These are phyloP conservation scores for Geopemphigus sp. DNA, from an alignment of 1,140 invertebrate genomes.

Conservation along the genomic window DNA sequence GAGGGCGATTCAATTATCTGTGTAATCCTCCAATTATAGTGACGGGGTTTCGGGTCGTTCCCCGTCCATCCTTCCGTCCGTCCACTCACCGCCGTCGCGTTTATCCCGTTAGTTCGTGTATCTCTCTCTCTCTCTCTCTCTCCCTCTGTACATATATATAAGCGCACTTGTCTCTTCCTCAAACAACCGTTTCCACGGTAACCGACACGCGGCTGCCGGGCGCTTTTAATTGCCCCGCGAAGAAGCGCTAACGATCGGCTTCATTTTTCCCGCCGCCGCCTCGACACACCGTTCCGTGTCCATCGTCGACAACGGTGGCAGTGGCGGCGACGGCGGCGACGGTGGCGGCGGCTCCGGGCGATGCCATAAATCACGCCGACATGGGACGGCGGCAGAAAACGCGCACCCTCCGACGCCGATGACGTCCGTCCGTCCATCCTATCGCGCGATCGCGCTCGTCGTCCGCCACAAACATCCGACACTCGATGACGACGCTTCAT, in stretches of 20 bases:
- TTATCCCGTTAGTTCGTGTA: background rate
- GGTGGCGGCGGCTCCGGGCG: background rate
- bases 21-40: constrained; percentile 51
- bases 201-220: constrained; percentile 19
- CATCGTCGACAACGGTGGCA: background rate
- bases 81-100: background rate
- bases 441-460: background rate
- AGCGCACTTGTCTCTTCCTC: constrained; percentile 28
- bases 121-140: too few relatives aligned
- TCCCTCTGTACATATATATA: background rate
- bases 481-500: constrained; percentile 49
- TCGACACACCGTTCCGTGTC: background rate
- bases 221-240: constrained; percentile 49
- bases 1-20: constrained; percentile 51
- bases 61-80: too few relatives aligned
- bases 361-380: constrained; percentile 46
- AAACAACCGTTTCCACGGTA: constrained; percentile 41
- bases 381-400: background rate
- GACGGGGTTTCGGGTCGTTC: constrained; percentile 20
- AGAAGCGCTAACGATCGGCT: constrained; percentile 49
- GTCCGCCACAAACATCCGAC: constrained; percentile 44
- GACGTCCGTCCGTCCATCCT: background rate
- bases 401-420: background rate
- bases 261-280: constrained; percentile 42
- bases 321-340: background rate